These are phyloP conservation scores for Bombylius discolor DNA, from an alignment of 2,888 invertebrate species.

Conservation along the genomic window DNA sequence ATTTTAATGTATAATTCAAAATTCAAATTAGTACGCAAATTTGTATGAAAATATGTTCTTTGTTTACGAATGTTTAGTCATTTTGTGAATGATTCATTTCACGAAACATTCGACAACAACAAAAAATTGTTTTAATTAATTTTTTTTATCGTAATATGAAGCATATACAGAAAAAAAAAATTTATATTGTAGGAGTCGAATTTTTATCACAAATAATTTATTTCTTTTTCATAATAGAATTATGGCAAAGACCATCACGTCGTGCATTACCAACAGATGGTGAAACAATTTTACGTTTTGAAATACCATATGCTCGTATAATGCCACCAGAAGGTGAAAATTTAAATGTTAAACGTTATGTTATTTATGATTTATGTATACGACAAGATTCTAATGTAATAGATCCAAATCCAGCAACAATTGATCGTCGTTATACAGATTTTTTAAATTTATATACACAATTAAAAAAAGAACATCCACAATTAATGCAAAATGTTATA, in stretches of 20 bases:
- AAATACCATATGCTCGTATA: conserved; percentile 54
- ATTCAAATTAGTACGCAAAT: no score
- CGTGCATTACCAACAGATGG: conserved; percentile 25
- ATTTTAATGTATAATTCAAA: no score
- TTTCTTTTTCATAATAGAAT: conserved; percentile 17
- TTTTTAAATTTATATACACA: conserved; percentile 51
- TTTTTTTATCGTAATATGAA: no score
- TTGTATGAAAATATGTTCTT: neutral
- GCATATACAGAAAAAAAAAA: no score
- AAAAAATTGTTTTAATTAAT: no score
- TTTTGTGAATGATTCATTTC: no score
- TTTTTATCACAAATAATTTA: no score
- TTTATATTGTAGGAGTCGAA: no score
- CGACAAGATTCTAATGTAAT: conserved; percentile 42
- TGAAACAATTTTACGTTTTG: conserved; percentile 37
- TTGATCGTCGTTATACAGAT: conserved; percentile 60
- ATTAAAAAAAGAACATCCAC: conserved; percentile 46
- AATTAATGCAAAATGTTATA: conserved; percentile 39
- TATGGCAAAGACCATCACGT: conserved; percentile 28
- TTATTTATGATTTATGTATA: conserved; percentile 54
- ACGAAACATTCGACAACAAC: no score
- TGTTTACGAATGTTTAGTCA: neutral
- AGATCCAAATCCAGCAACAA: conserved; percentile 49
- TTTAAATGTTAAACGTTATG: conserved; percentile 46
- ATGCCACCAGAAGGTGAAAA: conserved; percentile 46